phyloP scores from a whole-genome alignment of 2,113 vertebrate genomes.

The Sus scrofa region DNA sequence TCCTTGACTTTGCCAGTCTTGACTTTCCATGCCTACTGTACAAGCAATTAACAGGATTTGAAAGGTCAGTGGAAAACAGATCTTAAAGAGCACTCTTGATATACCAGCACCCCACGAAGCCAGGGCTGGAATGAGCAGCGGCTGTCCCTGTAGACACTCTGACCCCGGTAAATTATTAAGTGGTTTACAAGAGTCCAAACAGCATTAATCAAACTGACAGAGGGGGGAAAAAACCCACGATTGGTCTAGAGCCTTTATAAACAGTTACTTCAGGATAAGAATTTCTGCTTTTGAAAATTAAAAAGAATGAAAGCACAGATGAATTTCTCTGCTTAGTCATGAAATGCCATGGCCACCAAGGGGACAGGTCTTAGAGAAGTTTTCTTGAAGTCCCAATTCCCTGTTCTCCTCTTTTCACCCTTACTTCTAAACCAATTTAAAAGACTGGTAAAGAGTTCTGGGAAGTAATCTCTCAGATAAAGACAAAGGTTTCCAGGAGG shows the following conservation, averaged over 20 bases:
- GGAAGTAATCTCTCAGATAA: not conserved
- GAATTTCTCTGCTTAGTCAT: not conserved
- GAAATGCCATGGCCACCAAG: rapidly evolving
- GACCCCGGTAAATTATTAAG: constrained; percentile 64
- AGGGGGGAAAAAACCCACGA: constrained; percentile 38
- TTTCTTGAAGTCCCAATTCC: not conserved
- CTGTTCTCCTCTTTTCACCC: not conserved
- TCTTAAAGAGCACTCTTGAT: constrained; percentile 53
- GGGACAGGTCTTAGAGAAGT: not conserved
- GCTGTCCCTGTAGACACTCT: constrained; percentile 5
- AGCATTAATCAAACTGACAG: constrained; percentile 79
- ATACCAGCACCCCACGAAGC: not conserved
- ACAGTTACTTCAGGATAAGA: constrained; percentile 37
- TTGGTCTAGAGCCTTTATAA: constrained; percentile 24
- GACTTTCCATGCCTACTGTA: constrained; percentile 3
- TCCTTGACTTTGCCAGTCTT: constrained; percentile 30
- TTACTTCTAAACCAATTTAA: not conserved
- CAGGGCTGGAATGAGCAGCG: constrained; percentile 46
- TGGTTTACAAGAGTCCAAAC: constrained; percentile 59
- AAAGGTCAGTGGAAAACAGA: constrained; percentile 47
- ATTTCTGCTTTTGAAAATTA: not conserved
- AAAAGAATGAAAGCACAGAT: not conserved
- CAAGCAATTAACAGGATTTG: constrained; percentile 64
- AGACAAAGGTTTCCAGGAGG: not conserved
- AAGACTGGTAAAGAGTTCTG: not conserved